These are phyloP conservation scores for Poecile atricapillus DNA, from an alignment of 2,113 vertebrate genomes.

Conservation along the genomic window DNA sequence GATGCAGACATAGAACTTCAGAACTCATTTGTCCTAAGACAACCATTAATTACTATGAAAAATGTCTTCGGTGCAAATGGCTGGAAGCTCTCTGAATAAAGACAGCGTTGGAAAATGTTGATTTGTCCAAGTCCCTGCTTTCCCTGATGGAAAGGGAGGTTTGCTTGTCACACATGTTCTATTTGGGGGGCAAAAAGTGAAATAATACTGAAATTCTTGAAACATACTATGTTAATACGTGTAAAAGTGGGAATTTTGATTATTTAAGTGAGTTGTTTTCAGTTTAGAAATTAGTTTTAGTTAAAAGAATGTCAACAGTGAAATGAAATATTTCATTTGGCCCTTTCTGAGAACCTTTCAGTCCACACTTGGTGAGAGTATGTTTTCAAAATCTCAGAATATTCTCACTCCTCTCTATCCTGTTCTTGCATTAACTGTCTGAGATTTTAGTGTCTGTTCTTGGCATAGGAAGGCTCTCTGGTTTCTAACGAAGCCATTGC, in stretches of 20 bases:
- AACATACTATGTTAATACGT: neutral
- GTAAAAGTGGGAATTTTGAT: neutral
- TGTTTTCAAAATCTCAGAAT: slow-evolving; percentile 56
- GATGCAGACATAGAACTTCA: slow-evolving; percentile 5
- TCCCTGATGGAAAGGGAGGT: neutral
- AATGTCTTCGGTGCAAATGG: neutral
- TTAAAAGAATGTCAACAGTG: slow-evolving; percentile 50
- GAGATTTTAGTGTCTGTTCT: slow-evolving; percentile 62
- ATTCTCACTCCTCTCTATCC: slow-evolving; percentile 43
- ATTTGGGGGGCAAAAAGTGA: neutral
- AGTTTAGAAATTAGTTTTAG: slow-evolving; percentile 35
- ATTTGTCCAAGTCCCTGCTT: neutral
- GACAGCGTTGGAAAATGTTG: neutral
- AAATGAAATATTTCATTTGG: slow-evolving; percentile 60
- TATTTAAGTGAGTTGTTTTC: slow-evolving; percentile 30
- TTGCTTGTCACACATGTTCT: neutral
- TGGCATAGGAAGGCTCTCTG: slow-evolving; percentile 36
- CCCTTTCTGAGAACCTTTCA: slow-evolving; percentile 43
- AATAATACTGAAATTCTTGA: neutral
- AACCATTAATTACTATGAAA: slow-evolving; percentile 5
- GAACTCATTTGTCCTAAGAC: slow-evolving; percentile 27
- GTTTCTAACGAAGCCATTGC: slow-evolving; percentile 53
- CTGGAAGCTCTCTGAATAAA: slow-evolving; percentile 1
- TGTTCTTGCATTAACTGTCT: slow-evolving; percentile 54
- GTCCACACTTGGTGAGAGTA: slow-evolving; percentile 35